phyloP scores from a whole-genome alignment of 2,888 invertebrate species.

The Argyra leucocephala region DNA sequence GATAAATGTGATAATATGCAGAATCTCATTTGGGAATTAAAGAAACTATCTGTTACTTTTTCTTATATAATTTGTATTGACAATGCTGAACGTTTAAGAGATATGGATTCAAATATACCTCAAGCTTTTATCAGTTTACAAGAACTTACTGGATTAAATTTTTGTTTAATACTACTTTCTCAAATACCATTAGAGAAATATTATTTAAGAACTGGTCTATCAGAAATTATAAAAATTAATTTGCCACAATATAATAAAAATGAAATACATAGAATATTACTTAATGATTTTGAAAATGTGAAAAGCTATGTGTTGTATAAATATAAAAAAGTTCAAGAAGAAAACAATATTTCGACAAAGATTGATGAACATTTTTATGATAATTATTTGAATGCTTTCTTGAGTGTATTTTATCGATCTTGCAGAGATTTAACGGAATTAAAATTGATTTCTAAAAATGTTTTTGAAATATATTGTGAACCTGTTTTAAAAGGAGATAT shows the following conservation, averaged over 20 bases:
- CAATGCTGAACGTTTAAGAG: slow-evolving; percentile 67
- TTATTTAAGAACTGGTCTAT: slow-evolving; percentile 56
- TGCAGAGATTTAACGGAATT: slow-evolving; percentile 80
- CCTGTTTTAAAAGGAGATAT: slow-evolving; percentile 62
- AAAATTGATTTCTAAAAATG: slow-evolving; percentile 65
- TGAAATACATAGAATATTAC: slow-evolving; percentile 50
- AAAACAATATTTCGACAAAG: slow-evolving; percentile 21
- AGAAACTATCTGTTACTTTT: slow-evolving; percentile 28
- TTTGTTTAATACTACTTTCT: slow-evolving; percentile 67
- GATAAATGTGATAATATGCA: slow-evolving; percentile 59
- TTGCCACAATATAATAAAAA: slow-evolving; percentile 75
- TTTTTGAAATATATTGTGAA: slow-evolving; percentile 68
- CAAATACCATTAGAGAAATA: slow-evolving; percentile 76
- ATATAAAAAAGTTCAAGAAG: slow-evolving; percentile 41
- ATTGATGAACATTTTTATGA: slow-evolving; percentile 51
- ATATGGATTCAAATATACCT: slow-evolving; percentile 64
- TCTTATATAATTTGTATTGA: slow-evolving; percentile 64
- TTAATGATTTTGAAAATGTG: slow-evolving; percentile 34
- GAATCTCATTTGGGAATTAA: slow-evolving; percentile 52
- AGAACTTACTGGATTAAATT: slow-evolving; percentile 60
- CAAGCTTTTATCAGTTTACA: slow-evolving; percentile 62
- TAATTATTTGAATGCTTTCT: slow-evolving; percentile 70
- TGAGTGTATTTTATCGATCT: slow-evolving; percentile 73
- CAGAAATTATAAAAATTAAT: slow-evolving; percentile 62
- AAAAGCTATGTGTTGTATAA: slow-evolving; percentile 33